Base-by-base conservation (phyloP, 2,888 invertebrate genomes). In the Allolobophora icterica region DNA sequence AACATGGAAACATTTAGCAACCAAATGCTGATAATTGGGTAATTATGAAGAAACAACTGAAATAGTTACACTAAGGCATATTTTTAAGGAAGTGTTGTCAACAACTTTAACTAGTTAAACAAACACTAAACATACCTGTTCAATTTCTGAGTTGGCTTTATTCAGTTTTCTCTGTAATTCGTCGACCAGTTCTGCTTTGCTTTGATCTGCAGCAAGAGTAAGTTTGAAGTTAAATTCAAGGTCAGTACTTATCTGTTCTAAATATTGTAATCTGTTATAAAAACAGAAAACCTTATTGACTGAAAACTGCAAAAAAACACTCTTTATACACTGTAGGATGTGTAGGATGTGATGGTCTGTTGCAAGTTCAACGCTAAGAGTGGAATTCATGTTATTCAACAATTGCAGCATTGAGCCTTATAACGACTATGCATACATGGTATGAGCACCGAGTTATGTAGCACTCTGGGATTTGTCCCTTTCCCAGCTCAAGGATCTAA, bases 171-270 rank as follows among this genome's bases (percentile, higher is more conserved):
- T 42, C 58, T 89, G 89, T 21, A 92, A 34, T 71, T 90, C 84
- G 8, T 90, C 90, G 84, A 92, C n/a, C 71, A 83, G 71, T 24
- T 89, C 83, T 19, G 91, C 91, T 71, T 92, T 92, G 90, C 87
- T 90, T 30, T 91, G 42, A 45, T 92, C 92, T 13, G 92, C 91
- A 11, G 92, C 92, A 52, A 92, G 92, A 34, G 84, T 90, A 45
- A 89, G 92, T 45, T 91, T 91, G n/a, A 91, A 90, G 90, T 92
- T 92, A 34, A 58, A 38, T 33, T 91, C 90, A 83, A 92, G 52
- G 45, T 92, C 91, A 42, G 38, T 89, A 42, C 84, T 90, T 19
- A 84, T 34, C 89, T 71, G 42, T 71, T 92, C 91, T 87, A 92
- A 34, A 71, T 92, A 89, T 24, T 90, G 45, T 45, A 92, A 33